Percentiles rank a stretch among this genome's conserved stretches.
These are phyloP conservation scores for Luscinia megarhynchos DNA, from an alignment of 2,797 vertebrate genomes.

Conservation along the genomic window DNA sequence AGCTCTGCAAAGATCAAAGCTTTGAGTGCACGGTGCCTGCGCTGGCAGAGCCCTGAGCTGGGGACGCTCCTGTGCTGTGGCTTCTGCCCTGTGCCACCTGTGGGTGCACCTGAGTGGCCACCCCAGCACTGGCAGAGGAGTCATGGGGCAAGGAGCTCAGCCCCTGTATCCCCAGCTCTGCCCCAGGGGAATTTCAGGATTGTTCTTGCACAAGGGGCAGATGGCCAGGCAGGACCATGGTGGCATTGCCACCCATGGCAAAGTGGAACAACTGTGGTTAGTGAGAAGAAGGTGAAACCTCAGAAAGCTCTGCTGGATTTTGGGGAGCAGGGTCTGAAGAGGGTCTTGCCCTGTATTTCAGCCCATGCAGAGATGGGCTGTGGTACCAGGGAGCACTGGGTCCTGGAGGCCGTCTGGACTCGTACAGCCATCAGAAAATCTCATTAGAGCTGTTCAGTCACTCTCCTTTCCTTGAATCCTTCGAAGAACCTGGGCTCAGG, in stretches of 20 bases:
- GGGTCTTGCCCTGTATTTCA: background rate
- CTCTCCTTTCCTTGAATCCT: background rate
- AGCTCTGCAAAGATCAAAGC: background rate
- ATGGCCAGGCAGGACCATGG: background rate
- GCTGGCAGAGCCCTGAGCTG: background rate
- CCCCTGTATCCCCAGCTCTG: background rate
- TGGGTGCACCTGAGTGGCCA: background rate
- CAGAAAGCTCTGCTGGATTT: background rate
- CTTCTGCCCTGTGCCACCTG: background rate
- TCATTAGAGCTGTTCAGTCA: background rate
- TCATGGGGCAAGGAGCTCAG: background rate
- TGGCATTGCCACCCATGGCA: background rate
- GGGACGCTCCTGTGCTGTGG: background rate
- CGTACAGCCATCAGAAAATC: accelerated
- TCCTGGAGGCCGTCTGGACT: background rate
- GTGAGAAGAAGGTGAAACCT: background rate
- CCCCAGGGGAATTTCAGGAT: background rate
- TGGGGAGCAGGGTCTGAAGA: background rate
- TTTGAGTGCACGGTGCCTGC: background rate
- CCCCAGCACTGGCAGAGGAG: background rate
- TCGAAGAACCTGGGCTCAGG: background rate
- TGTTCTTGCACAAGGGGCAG: background rate
- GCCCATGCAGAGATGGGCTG: background rate
- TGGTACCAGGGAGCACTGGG: background rate
- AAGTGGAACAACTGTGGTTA: background rate